Evolutionary conservation across 2,888 invertebrate species (phyloP).

Genomic region (Entomobrya multifasciata): DNA sequence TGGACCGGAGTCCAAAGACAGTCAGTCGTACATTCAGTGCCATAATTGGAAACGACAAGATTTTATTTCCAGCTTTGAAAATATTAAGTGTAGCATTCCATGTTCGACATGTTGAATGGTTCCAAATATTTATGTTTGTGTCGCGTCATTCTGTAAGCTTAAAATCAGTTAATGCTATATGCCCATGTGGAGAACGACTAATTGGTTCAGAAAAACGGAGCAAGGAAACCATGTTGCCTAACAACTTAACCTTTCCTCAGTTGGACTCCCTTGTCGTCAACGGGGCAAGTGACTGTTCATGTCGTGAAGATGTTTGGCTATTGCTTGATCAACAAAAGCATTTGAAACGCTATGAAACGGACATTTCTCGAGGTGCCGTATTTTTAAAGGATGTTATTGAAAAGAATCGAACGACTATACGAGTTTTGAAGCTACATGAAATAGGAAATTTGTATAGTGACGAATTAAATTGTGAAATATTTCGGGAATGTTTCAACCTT

Average conservation of each 20-base stretch:
- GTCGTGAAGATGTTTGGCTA: constrained; percentile 47
- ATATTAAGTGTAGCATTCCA: constrained; percentile 59
- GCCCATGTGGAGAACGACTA: constrained; percentile 45
- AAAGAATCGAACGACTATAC: constrained; percentile 41
- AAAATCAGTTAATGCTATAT: constrained; percentile 52
- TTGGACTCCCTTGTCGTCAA: constrained; percentile 40
- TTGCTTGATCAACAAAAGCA: constrained; percentile 51
- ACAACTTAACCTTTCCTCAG: constrained; percentile 29
- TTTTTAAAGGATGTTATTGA: constrained; percentile 53
- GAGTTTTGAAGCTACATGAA: constrained; percentile 52
- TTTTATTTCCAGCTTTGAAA: constrained; percentile 59
- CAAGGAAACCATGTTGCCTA: constrained; percentile 15
- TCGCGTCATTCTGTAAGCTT: constrained; percentile 49
- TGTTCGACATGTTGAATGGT: constrained; percentile 69
- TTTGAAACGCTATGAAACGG: constrained; percentile 46
- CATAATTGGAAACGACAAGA: constrained; percentile 64
- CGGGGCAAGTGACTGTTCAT: constrained; percentile 39
- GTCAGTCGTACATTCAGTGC: constrained; percentile 66
- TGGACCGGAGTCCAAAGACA: constrained; percentile 42
- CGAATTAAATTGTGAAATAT: constrained; percentile 52
- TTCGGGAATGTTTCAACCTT: constrained; percentile 36
- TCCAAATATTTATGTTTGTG: constrained; percentile 68
- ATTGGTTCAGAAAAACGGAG: background rate
- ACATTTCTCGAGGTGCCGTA: constrained; percentile 43
- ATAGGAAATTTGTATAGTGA: constrained; percentile 60